Evolutionary conservation across 2,888 invertebrate species (phyloP), one percentile per base, ranked within the genome.

Genomic region (Steinernema hermaphroditum): DNA sequence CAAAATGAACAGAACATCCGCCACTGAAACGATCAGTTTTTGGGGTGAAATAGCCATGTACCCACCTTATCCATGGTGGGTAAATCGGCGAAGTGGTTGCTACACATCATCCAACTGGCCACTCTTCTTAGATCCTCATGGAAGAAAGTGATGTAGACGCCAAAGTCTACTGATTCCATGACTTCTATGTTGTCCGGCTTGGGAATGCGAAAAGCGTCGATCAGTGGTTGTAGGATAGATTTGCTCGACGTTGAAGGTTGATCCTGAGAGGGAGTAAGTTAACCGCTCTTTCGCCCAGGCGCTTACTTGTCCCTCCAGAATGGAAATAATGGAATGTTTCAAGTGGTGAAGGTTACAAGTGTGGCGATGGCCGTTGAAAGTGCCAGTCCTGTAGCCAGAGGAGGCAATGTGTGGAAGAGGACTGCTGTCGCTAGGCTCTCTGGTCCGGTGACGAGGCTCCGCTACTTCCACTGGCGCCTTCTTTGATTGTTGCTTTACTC

Each of bases 11-110:
- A 19, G 27, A 24, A 54, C 22, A 54, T 54, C 2, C 16, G 2
- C 54, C 54, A 54, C 54, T 54, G 27, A 19, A 54, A 54, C 27
- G 19, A 2, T 4, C 22, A 24, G 4, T 6, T 6, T n/a, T n/a
- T 54, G 22, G 27, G 24, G 27, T 22, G 14, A 54, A 22, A 6
- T 27, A 19, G 2, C 19, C 19, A 54, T 6, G 16, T 19, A 24
- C 54, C 27, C 27, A 72, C 72, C 62, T 68, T 72, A 16, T 72
- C 62, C 22, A n/a, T 41, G 14, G 44, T 43, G 16, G 57, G 62
- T n/a, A 72, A 37, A n/a, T 57, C 69, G 0, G 46, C 68, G 37
- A 70, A 72, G 9, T 72, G 41, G 22, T 69, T 44, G 49, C 72
- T 69, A 12, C 68, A 50, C 34, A 57, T 72, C 19, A 72, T 37